A percentile compares a stretch with the other conserved stretches of the same genome.
phyloP scores from a whole-genome alignment of 2,888 invertebrate species.

The Trissolcus brochymenae region DNA sequence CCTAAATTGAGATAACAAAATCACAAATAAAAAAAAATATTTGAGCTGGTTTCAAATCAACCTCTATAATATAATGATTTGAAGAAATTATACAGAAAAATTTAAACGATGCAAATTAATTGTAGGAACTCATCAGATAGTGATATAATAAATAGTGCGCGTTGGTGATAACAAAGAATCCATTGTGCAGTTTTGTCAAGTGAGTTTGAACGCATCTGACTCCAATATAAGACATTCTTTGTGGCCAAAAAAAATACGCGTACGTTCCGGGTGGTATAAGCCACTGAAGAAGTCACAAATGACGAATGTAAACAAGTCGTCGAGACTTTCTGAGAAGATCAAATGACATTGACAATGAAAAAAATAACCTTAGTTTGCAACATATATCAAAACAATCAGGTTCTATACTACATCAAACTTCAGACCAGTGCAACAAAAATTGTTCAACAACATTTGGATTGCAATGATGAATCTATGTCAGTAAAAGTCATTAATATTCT shows the following conservation, averaged over 20 bases:
- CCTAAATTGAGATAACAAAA: no score
- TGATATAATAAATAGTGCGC: constrained; percentile 57
- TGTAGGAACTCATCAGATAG: neutral
- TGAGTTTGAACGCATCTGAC: constrained; percentile 64
- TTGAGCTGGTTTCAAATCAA: no score
- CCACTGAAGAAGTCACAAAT: constrained; percentile 62
- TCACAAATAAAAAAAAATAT: no score
- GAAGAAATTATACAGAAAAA: no score
- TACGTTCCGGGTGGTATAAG: constrained; percentile 60
- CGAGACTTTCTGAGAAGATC: constrained; percentile 50
- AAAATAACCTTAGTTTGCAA: no score
- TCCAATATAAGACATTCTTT: constrained; percentile 75
- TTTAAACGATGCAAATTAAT: constrained; percentile 23
- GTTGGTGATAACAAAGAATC: constrained; percentile 71
- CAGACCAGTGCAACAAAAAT: no score
- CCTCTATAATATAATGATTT: no score
- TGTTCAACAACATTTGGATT: no score
- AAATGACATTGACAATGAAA: neutral
- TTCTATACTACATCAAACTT: no score
- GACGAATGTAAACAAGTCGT: constrained; percentile 73
- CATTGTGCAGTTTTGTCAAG: constrained; percentile 75
- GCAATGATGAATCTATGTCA: no score
- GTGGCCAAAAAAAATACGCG: constrained; percentile 60
- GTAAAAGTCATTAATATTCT: no score
- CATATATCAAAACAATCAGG: no score